A percentile compares a stretch with the other conserved stretches of the same genome.
Evolutionary conservation across 2,888 invertebrate genomes (phyloP).

Genomic region (Himalopsyche japonica): DNA sequence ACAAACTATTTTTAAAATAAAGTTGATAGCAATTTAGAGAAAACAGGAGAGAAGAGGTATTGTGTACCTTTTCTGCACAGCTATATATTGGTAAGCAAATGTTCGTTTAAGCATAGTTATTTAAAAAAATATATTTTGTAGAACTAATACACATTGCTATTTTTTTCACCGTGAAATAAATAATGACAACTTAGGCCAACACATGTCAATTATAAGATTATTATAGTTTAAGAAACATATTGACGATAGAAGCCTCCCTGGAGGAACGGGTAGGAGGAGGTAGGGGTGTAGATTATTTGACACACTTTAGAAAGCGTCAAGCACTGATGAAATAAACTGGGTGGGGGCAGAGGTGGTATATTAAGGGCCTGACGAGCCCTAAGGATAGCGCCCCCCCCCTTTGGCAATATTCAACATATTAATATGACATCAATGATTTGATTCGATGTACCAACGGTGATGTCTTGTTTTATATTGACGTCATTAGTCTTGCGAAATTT

Average conservation of each 20-base stretch:
- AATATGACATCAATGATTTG: neutral
- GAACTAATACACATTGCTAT: too few species aligned
- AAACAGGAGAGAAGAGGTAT: too few species aligned
- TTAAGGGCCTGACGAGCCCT: neutral
- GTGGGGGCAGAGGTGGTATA: slow-evolving; percentile 1
- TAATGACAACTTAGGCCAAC: too few species aligned
- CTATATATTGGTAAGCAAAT: too few species aligned
- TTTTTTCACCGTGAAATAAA: too few species aligned
- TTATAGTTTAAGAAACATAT: neutral
- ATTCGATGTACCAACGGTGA: neutral
- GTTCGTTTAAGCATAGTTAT: too few species aligned
- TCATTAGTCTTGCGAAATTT: neutral
- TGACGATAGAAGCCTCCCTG: neutral
- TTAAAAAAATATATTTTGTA: too few species aligned
- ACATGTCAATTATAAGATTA: too few species aligned
- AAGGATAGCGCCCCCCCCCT: neutral
- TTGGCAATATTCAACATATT: neutral
- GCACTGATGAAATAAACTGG: slow-evolving; percentile 22
- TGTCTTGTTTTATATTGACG: neutral
- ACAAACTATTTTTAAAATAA: too few species aligned
- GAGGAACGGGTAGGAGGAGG: neutral
- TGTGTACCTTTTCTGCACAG: too few species aligned
- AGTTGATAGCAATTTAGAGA: too few species aligned
- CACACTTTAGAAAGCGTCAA: slow-evolving; percentile 31
- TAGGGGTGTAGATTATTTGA: slow-evolving; percentile 32